These are phyloP conservation scores for Drosophila testacea DNA, from an alignment of 2,888 invertebrate species.

Conservation along the genomic window DNA sequence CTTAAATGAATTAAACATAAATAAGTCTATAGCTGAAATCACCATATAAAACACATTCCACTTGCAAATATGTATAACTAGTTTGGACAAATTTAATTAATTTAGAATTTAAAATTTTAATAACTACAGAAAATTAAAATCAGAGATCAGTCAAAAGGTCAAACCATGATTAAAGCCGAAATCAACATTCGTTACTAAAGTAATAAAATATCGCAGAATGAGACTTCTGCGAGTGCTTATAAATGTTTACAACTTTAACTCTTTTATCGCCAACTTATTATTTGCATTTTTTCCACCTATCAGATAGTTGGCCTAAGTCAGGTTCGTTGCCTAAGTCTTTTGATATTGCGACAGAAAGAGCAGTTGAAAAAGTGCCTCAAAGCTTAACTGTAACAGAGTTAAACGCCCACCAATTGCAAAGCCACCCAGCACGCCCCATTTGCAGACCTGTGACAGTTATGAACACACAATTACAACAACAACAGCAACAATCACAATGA, in stretches of 20 bases:
- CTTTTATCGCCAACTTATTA: conserved; percentile 27
- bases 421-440: conserved; percentile 60
- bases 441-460: conserved; percentile 57
- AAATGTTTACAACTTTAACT: neutral
- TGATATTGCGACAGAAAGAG: conserved; percentile 29
- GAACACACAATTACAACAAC: conserved; percentile 29
- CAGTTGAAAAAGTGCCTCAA: conserved; percentile 27
- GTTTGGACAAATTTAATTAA: no score
- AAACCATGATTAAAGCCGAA: no score
- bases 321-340: conserved; percentile 63
- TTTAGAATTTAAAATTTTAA: no score
- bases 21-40: no score
- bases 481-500: conserved; percentile 9
- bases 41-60: no score
- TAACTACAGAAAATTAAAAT: no score
- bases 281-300: conserved; percentile 1
- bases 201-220: no score
- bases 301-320: conserved; percentile 13
- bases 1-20: no score
- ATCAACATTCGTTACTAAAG: no score
- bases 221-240: neutral
- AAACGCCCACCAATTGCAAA: conserved; percentile 46
- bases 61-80: no score
- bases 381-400: conserved; percentile 46
- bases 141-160: no score